A percentile compares a stretch with the other conserved stretches of the same genome.
phyloP scores from a whole-genome alignment of 2,113 vertebrate species.

The Pteronura brasiliensis region DNA sequence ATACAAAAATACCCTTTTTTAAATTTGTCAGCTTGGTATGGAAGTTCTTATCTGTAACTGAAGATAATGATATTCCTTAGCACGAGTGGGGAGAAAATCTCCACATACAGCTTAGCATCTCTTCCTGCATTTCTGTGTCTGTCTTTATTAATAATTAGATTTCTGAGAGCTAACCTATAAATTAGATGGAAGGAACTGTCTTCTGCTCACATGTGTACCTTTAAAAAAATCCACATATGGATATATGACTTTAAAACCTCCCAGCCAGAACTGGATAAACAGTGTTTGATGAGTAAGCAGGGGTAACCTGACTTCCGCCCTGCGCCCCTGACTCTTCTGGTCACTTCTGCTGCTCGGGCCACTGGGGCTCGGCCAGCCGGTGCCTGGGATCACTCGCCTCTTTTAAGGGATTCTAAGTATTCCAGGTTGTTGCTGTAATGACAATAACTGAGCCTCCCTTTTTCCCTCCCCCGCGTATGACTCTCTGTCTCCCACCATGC shows the following conservation, averaged over 20 bases:
- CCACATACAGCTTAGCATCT: background rate
- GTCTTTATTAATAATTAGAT: no score
- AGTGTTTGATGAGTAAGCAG: background rate
- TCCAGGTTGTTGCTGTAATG: background rate
- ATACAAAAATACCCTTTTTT: background rate
- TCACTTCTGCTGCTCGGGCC: background rate
- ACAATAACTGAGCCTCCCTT: background rate
- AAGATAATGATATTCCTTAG: background rate
- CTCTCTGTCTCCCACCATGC: background rate
- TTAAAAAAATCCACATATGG: no score
- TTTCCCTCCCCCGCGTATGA: background rate
- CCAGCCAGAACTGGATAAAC: background rate
- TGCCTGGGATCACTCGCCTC: background rate
- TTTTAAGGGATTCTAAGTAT: background rate
- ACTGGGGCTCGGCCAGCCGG: background rate
- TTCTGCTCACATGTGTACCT: no score
- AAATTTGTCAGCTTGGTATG: background rate
- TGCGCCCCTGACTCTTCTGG: background rate
- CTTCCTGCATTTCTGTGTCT: background rate
- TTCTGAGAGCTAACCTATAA: background rate
- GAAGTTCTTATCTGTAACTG: background rate
- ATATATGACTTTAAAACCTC: background rate
- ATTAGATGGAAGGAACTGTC: no score
- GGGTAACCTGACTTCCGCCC: background rate
- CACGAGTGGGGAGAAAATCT: background rate